Conservation (phyloP, 2,113 vertebrate genomes). For the Shinisaurus crocodilurus region DNA sequence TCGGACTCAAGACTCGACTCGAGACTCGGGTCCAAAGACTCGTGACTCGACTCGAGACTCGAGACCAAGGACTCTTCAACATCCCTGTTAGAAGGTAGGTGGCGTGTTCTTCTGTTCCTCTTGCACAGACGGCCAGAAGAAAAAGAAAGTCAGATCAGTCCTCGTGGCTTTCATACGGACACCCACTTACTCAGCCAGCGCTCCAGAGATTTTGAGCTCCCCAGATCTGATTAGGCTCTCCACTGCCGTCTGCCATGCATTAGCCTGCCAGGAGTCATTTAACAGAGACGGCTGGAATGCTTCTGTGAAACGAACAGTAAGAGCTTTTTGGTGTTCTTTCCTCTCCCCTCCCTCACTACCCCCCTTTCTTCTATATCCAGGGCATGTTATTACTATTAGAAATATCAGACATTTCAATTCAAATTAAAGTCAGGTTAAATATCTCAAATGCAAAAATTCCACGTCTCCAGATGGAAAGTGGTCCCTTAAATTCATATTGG, state of each 20-base stretch:
- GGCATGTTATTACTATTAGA: slow-evolving; percentile 75
- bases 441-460: slow-evolving; percentile 73
- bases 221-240: slow-evolving; percentile 54
- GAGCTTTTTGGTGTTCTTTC: slow-evolving; percentile 53
- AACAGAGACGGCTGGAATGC: slow-evolving; percentile 65
- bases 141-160: slow-evolving; percentile 1
- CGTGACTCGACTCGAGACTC: too few relatives aligned
- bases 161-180: slow-evolving; percentile 58
- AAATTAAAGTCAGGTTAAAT: slow-evolving; percentile 82
- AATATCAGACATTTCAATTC: slow-evolving; percentile 79
- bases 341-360: not conserved
- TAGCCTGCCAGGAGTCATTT: slow-evolving; percentile 60
- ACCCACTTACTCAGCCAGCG: slow-evolving; percentile 48
- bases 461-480: slow-evolving; percentile 77
- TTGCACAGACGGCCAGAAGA: slow-evolving; percentile 23
- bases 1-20: too few relatives aligned
- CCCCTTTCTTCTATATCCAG: slow-evolving; percentile 24
- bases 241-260: slow-evolving; percentile 29
- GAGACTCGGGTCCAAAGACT: too few relatives aligned
- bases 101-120: too few relatives aligned
- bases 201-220: slow-evolving; percentile 33
- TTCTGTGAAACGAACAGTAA: slow-evolving; percentile 44
- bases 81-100: too few relatives aligned
- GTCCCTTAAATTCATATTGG: slow-evolving; percentile 36
- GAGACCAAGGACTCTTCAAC: too few relatives aligned